Base-by-base conservation (phyloP, 2,888 invertebrate genomes). In the Amphiduros pacificus region DNA sequence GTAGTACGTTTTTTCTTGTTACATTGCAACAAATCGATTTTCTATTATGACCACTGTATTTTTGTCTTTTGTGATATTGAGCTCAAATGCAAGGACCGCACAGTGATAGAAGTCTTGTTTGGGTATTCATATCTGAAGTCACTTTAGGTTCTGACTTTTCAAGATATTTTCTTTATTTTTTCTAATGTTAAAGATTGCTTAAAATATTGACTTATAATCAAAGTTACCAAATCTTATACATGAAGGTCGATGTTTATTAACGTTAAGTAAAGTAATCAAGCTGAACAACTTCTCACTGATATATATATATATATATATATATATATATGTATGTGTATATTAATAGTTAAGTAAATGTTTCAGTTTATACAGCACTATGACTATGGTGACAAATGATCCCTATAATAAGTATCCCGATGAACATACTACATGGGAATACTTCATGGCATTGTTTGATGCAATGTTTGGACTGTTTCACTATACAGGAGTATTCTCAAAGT, bases 401-500 rank as follows among this genome's bases (percentile, higher is more conserved):
- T 61, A 64, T 0, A 54, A 49, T 9, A 63, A 56, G 0, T 70
- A 72, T 53, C 71, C 73, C 4, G 69, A 64, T 20, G 64, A 73
- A 22, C 63, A 72, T 56, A 55, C 29, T 17, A 74, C 74, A 0
- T 80, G 79, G 79, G 56, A 61, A 17, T 55, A 63, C 29, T 80
- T 80, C 60, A 61, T 67, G 48, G 56, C 63, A 1, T 64, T 71
- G 17, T 73, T 80, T 50, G 36, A 31, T 1, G 64, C 70, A 20
- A 67, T 72, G 1, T 62, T 65, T 53, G 75, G 75, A n/a, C 68
- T 79, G 3, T 61, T 79, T 14, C 68, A 69, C 55, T 72, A 77
- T 55, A 69, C 67, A 5, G 74, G 74, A 0, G 74, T 78, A 17
- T 75, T 77, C 63, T 61, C 61, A 24, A 74, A 74, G 50, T 79